These are phyloP conservation scores for Mormoops blainvillei DNA, from an alignment of 2,113 vertebrate genomes.

Conservation along the genomic window DNA sequence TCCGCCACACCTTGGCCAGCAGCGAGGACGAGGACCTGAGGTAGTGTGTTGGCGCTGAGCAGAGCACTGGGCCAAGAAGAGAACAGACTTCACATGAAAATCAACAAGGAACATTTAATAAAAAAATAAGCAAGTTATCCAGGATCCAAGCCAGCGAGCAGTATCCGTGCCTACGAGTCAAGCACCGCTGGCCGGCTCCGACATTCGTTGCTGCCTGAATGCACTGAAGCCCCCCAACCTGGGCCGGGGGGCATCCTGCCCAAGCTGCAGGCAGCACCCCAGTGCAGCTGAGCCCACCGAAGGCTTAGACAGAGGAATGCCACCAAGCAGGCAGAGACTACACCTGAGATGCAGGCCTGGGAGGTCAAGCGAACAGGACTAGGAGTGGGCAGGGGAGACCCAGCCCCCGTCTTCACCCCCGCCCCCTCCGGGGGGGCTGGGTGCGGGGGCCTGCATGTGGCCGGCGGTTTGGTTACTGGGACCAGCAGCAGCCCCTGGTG, in stretches of 20 bases:
- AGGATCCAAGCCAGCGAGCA: not conserved
- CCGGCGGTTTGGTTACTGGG: not conserved
- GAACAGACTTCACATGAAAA: constrained; percentile 18
- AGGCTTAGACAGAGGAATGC: not conserved
- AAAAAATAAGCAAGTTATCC: constrained; percentile 45
- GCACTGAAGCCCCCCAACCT: not conserved
- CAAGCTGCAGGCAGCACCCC: not conserved
- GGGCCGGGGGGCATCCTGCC: not conserved
- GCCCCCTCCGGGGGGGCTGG: constrained; percentile 5
- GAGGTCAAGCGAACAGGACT: not conserved
- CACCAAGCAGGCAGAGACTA: not conserved
- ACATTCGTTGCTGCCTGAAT: not conserved
- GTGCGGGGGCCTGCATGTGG: not conserved
- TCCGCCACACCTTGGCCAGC: not conserved
- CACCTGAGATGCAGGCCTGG: not conserved
- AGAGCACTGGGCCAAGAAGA: not conserved
- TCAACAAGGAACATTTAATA: constrained; percentile 58
- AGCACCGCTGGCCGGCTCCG: not conserved
- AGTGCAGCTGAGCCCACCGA: not conserved
- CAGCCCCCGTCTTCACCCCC: not conserved
- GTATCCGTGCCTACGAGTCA: not conserved
- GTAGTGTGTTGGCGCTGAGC: rapidly evolving
- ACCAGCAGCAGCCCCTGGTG: too few species aligned
- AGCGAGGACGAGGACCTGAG: rapidly evolving
- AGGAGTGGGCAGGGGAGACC: not conserved